Base-by-base conservation (phyloP, 2,113 vertebrate genomes). In the Pampusana beccarii region DNA sequence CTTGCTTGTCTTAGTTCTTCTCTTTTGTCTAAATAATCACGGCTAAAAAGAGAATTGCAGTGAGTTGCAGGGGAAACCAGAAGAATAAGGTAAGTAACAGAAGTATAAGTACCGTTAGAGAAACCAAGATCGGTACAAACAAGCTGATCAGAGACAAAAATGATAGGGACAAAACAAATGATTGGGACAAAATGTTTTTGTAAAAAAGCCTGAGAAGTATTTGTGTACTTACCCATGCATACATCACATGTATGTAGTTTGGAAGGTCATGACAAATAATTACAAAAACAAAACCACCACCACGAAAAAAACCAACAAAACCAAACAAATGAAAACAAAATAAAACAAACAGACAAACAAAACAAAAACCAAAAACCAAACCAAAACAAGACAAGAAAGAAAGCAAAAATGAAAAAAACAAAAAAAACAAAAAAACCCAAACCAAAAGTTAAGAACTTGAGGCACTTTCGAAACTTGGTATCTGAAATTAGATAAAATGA, bases 1-100 rank as follows among this genome's bases (percentile, higher is more conserved):
- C 99, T 98, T 88, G 99, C 99, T 94, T 99, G 99, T 97, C 98
- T 98, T 56, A 98, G 98, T 73, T 99, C 99, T 96, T 99, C 99
- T 97, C 98, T 98, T 98, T 99, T 99, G 88, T 99, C 99, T 93
- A 98, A 97, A 96, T 99, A 98, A 88, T 99, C 98, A 11, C 98
- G 99, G 98, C 99, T 99, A 97, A 75, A 97, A 97, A 97, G 62
- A 97, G 62, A 97, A 78, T 92, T 88, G 69, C 46, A 77, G 66
- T 97, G 89, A 97, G 93, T 92, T 85, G 62, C 40, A 96, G 51
- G 86, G 83, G 61, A 97, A 97, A 96, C 12, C 34, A 80, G 93
- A 95, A 84, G 85, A 86, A 90, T 77, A 94, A 90, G 34, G 31
- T 87, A 96, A 92, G 78, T 34, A 83, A 90, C 20, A 93, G 93